phyloP scores from a whole-genome alignment of 2,888 invertebrate species.

The Geophilus truncorum region DNA sequence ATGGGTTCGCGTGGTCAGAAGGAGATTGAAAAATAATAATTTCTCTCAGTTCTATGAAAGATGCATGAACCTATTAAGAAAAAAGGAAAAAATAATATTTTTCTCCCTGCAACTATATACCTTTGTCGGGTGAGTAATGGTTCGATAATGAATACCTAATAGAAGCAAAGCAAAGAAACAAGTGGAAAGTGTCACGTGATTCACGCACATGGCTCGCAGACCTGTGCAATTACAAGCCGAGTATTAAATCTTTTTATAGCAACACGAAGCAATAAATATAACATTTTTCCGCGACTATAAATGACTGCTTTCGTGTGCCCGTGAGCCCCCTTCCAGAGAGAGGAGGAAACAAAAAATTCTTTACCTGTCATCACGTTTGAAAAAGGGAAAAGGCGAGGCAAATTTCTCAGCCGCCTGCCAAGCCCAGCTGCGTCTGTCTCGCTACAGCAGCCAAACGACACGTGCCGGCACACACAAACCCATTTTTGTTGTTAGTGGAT shows the following conservation, averaged over 20 bases:
- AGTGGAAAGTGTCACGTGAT: not conserved
- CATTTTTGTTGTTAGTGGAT: slow-evolving; percentile 11
- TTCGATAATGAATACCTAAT: slow-evolving; percentile 16
- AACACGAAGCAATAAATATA: slow-evolving; percentile 13
- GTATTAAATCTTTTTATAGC: slow-evolving; percentile 7
- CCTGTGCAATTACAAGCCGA: not conserved
- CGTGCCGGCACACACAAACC: not conserved
- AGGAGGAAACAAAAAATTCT: not conserved
- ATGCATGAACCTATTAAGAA: not conserved
- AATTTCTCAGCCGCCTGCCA: not conserved
- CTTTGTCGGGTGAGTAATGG: slow-evolving; percentile 17
- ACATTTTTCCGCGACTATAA: not conserved
- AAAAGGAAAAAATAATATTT: not conserved
- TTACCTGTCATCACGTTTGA: slow-evolving; percentile 19
- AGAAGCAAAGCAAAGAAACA: not conserved
- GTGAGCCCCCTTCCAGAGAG: not conserved
- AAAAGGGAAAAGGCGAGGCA: slow-evolving; percentile 10
- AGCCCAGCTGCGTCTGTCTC: slow-evolving; percentile 13
- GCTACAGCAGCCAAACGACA: slow-evolving; percentile 12
- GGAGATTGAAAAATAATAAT: no score
- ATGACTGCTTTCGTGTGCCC: not conserved
- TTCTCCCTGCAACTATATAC: not conserved
- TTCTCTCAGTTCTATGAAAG: no score
- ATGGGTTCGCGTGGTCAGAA: no score
- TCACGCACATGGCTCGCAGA: slow-evolving; percentile 2